Conservation (phyloP, 1,140 invertebrate species). For the Acyrthosiphon pisum region DNA sequence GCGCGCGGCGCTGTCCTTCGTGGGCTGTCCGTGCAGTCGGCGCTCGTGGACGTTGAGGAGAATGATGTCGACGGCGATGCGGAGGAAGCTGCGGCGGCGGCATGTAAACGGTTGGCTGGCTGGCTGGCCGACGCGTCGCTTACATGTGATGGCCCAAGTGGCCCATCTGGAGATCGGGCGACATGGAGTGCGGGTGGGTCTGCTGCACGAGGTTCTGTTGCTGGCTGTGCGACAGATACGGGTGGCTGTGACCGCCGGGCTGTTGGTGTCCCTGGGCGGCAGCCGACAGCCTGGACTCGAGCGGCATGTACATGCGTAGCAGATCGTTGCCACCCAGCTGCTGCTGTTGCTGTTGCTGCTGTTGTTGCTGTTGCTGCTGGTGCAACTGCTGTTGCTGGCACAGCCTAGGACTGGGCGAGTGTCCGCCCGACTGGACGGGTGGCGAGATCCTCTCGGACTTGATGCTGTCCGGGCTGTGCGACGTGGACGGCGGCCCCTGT, state of each 20-base stretch:
- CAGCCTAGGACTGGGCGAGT: slow-evolving; percentile 61
- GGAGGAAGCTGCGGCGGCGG: no score
- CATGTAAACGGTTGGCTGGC: not conserved
- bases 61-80: not conserved
- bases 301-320: slow-evolving; percentile 55
- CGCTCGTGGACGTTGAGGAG: not conserved
- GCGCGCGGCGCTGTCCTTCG: not conserved
- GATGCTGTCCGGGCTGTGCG: slow-evolving; percentile 81
- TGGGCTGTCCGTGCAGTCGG: not conserved
- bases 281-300: slow-evolving; percentile 44
- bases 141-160: slow-evolving; percentile 53
- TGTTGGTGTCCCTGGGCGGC: slow-evolving; percentile 43
- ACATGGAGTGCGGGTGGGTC: slow-evolving; percentile 40
- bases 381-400: slow-evolving; percentile 60
- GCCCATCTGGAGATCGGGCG: slow-evolving; percentile 47
- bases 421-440: slow-evolving; percentile 69
- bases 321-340: slow-evolving; percentile 58
- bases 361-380: slow-evolving; percentile 56
- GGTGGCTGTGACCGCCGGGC: slow-evolving; percentile 5
- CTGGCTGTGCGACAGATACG: slow-evolving; percentile 21
- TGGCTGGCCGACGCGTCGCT: not conserved
- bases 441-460: slow-evolving; percentile 84
- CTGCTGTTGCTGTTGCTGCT: slow-evolving; percentile 55
- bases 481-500: slow-evolving; percentile 64
- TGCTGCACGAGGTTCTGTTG: slow-evolving; percentile 46